These are phyloP conservation scores for Amphiprion percula DNA, from an alignment of 2,113 vertebrate species.

Conservation along the genomic window DNA sequence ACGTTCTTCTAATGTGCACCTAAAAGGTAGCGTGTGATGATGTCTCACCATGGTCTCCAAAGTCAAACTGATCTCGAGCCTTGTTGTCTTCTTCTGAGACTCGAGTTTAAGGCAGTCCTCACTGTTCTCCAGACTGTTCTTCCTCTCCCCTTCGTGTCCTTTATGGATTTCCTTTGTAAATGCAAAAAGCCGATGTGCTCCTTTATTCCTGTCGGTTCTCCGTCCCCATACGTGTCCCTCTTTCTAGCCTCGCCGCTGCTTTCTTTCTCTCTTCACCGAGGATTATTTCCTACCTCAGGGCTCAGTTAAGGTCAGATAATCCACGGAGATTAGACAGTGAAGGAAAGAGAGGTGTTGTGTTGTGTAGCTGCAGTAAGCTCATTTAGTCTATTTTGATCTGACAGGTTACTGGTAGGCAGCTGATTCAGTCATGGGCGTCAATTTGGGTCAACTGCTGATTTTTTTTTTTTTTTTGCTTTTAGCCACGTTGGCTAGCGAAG, in stretches of 20 bases:
- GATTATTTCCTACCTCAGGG: constrained; percentile 22
- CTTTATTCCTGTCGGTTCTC: not conserved
- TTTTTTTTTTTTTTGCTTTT: no score
- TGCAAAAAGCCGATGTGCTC: not conserved
- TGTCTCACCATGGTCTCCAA: constrained; percentile 58
- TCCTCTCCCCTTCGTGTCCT: not conserved
- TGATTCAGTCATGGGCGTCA: not conserved
- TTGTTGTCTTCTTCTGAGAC: constrained; percentile 46
- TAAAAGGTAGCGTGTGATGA: not conserved
- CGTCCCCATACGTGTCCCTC: not conserved
- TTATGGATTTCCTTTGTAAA: not conserved
- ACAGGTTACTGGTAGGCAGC: not conserved
- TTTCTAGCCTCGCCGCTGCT: constrained; percentile 6
- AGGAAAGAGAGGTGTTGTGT: constrained; percentile 21
- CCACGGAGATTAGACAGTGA: constrained; percentile 65
- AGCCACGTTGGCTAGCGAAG: no score
- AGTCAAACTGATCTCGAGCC: constrained; percentile 61
- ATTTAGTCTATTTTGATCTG: constrained; percentile 54
- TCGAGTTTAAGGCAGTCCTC: constrained; percentile 8
- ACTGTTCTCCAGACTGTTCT: constrained; percentile 32
- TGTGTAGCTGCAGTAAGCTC: constrained; percentile 32
- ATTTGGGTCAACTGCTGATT: no score
- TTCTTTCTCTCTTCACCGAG: constrained; percentile 6
- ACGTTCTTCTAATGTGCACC: not conserved
- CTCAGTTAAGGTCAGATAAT: constrained; percentile 59